Evolutionary conservation across 2,888 invertebrate species (phyloP).

Genomic region (Drosophila meridionalis): DNA sequence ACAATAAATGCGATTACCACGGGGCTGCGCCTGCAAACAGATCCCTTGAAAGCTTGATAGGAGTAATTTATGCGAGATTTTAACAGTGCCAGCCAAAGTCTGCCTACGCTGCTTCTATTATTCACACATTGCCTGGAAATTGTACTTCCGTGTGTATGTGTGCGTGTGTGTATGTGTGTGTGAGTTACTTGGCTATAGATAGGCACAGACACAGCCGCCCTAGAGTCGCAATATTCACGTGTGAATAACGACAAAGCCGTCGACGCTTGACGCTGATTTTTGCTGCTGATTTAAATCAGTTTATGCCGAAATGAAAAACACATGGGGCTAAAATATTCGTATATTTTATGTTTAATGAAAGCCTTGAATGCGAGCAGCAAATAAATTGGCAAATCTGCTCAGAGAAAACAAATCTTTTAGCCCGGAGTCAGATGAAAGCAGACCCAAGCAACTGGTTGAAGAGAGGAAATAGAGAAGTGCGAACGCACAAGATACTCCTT

Average conservation of each 20-base stretch:
- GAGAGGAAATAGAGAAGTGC: no score
- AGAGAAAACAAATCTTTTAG: constrained; percentile 45
- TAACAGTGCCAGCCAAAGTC: constrained; percentile 57
- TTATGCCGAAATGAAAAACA: constrained; percentile 46
- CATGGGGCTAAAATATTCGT: constrained; percentile 62
- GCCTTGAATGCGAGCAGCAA: constrained; percentile 35
- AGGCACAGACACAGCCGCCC: constrained; percentile 22
- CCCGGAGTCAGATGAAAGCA: constrained; percentile 23
- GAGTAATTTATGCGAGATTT: constrained; percentile 75
- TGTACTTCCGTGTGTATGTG: background rate
- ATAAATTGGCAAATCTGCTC: constrained; percentile 51
- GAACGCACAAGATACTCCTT: background rate
- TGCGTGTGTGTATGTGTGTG: constrained; percentile 2
- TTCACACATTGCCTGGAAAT: constrained; percentile 37
- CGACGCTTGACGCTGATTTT: constrained; percentile 51
- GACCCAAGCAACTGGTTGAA: constrained; percentile 48
- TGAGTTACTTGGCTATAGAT: constrained; percentile 36
- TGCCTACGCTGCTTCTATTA: constrained; percentile 59
- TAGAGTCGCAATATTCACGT: constrained; percentile 44
- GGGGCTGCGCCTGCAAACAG: constrained; percentile 21
- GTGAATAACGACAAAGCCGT: constrained; percentile 58
- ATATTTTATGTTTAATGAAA: constrained; percentile 43
- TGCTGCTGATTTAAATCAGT: constrained; percentile 68
- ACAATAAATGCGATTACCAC: constrained; percentile 69
- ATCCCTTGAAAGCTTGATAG: constrained; percentile 27